These are phyloP conservation scores for Odontophorus gujanensis DNA, from an alignment of 2,113 vertebrate genomes.

Conservation along the genomic window DNA sequence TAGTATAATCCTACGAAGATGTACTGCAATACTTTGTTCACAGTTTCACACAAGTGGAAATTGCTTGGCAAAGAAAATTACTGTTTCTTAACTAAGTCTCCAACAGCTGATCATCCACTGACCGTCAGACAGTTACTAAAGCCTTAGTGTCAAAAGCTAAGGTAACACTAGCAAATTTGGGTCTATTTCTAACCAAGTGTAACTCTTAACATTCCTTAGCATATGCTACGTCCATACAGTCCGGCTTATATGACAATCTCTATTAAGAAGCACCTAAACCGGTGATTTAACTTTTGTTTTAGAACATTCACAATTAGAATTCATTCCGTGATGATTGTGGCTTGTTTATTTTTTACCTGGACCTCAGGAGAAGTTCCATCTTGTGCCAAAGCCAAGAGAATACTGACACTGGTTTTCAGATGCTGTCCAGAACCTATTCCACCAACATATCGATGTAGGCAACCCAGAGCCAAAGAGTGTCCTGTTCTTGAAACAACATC, in stretches of 20 bases:
- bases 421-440: conserved; percentile 99
- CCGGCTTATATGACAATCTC: not conserved
- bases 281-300: not conserved
- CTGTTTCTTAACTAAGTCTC: not conserved
- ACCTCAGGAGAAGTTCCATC: conserved; percentile 97
- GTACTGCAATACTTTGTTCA: not conserved
- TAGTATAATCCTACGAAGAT: not conserved
- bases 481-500: conserved; percentile 97
- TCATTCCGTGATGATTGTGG: not conserved
- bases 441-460: conserved; percentile 97
- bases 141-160: not conserved
- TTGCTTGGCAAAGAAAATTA: not conserved
- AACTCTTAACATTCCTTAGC: not conserved
- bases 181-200: not conserved
- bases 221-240: not conserved
- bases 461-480: conserved; percentile 96
- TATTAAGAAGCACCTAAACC: not conserved
- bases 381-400: conserved; percentile 95
- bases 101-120: not conserved
- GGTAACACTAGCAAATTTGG: not conserved
- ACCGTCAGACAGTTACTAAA: not conserved
- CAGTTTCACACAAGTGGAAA: not conserved
- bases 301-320: not conserved
- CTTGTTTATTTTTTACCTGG: conserved; percentile 82
- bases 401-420: conserved; percentile 98